These are phyloP conservation scores for Archocentrus centrarchus DNA, from an alignment of 2,113 vertebrate genomes.

Conservation along the genomic window DNA sequence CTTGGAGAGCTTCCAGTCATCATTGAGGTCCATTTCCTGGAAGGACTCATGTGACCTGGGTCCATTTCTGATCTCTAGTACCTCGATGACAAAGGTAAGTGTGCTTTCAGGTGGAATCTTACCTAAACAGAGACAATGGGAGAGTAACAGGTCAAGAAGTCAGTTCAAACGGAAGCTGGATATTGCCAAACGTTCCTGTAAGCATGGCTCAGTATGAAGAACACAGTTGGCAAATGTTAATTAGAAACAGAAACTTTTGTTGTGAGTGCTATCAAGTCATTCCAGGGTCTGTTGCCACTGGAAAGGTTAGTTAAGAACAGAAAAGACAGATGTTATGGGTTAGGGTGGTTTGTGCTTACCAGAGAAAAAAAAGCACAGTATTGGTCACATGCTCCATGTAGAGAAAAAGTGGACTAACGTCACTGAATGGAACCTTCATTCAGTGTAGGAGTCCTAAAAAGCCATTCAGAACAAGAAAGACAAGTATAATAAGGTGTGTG, in stretches of 20 bases:
- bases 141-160: neutral
- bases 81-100: constrained; percentile 91
- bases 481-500: neutral
- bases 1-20: constrained; percentile 97
- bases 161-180: neutral
- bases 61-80: constrained; percentile 95
- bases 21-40: constrained; percentile 98
- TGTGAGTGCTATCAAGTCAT: neutral
- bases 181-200: neutral
- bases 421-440: constrained; percentile 43
- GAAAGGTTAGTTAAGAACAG: neutral
- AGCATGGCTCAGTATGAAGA: neutral
- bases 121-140: constrained; percentile 76
- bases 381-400: constrained; percentile 59
- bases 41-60: constrained; percentile 97
- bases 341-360: constrained; percentile 54
- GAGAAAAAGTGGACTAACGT: constrained; percentile 35
- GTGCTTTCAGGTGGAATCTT: constrained; percentile 97
- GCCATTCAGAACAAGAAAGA: constrained; percentile 43
- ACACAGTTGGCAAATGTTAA: neutral
- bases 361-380: constrained; percentile 34
- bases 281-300: neutral
- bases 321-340: constrained; percentile 3
- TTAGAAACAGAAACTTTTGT: neutral
- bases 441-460: constrained; percentile 43